phyloP scores from a whole-genome alignment of 1,140 invertebrate species.

The Samia ricini region DNA sequence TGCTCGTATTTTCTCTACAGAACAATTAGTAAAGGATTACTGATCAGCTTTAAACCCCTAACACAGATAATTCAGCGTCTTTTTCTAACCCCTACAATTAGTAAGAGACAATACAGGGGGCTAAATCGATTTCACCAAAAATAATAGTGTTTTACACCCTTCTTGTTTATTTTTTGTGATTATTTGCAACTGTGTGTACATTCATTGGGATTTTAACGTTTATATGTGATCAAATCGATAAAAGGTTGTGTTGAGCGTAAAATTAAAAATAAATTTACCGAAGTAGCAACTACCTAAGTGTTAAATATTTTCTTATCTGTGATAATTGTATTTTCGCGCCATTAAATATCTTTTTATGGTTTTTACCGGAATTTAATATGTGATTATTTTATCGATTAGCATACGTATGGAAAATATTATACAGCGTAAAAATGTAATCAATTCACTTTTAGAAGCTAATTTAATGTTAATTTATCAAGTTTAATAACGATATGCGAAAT shows the following conservation, averaged over 20 bases:
- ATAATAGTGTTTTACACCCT: not conserved
- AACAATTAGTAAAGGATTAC: not conserved
- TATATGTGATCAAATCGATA: not conserved
- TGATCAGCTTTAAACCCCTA: not conserved
- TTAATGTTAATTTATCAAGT: not conserved
- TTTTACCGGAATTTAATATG: not conserved
- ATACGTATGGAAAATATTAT: not conserved
- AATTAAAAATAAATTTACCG: conserved; percentile 28
- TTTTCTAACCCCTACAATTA: not conserved
- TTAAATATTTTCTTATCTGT: conserved; percentile 9
- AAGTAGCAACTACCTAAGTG: conserved; percentile 22
- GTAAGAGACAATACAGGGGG: not conserved
- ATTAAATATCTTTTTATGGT: conserved; percentile 10
- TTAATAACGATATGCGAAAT: not conserved
- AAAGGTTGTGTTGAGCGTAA: conserved; percentile 15
- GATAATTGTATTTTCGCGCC: conserved; percentile 21
- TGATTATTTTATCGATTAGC: conserved; percentile 5
- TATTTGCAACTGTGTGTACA: not conserved
- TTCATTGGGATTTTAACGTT: not conserved
- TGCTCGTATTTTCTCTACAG: not conserved
- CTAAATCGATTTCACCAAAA: not conserved
- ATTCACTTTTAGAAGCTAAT: not conserved
- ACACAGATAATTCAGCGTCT: not conserved
- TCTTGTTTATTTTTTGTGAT: not conserved
- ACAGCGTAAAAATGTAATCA: not conserved